Evolutionary conservation across 2,888 invertebrate species (phyloP), one percentile per base, ranked within the genome.

Genomic region (Silvanus unidentatus): DNA sequence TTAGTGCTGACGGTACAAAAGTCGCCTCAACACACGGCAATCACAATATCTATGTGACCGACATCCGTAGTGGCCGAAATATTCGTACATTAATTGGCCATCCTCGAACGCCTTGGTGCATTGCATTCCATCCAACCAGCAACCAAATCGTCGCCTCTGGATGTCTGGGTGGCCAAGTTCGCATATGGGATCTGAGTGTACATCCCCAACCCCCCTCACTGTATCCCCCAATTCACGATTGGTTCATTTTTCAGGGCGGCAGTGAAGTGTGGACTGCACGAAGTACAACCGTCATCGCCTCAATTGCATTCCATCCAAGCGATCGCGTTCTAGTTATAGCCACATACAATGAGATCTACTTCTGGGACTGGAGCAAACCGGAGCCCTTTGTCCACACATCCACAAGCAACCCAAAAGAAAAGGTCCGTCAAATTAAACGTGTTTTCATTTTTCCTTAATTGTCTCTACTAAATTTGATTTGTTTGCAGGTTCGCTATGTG

Each of bases 21-120:
- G 81, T 88, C 40, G 92, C 91, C 37, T 91, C 91, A 5, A 87
- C 90, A 1, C 91, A 93, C 74, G 91, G 91, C 13, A 90, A 93
- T 69, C 92, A 92, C 66, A 85, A 86, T 68, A 84, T 93, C 27
- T 88, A 91, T 68, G 84, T 93, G 16, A 87, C 86, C 11, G 88
- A 91, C 63, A 70, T 90, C 32, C 77, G 81, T 13, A 88, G 81
- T 58, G 89, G 89, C 0, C 85, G 84, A 65, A 85, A 88, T 64
- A 79, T 88, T 15, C 81, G 82, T 57, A 86, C 85, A 30, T 69
- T 92, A 42, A 78, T 80, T 29, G 91, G 91, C 0, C 92, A 93
- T 71, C 89, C 89, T 1, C 76, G 92, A 28, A 92, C 91, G 10
- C 92, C 92, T 1, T 93, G 93, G 93, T 89, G 89, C 63, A 81